Evolutionary conservation across 2,113 vertebrate genomes (phyloP).

Genomic region (Panthera tigris): DNA sequence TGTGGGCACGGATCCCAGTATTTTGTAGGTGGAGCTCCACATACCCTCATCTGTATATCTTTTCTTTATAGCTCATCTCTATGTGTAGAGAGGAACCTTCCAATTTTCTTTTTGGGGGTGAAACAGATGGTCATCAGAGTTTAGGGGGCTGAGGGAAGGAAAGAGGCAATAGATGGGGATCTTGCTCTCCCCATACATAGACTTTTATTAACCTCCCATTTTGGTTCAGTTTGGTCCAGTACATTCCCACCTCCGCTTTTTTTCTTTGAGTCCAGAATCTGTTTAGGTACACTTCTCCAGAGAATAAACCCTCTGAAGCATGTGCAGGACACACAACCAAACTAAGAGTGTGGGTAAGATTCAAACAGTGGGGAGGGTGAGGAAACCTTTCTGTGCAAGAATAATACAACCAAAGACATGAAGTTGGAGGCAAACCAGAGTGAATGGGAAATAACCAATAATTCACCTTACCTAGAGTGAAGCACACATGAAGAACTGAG

Average conservation of each 20-base stretch:
- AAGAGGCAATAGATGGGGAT: background rate
- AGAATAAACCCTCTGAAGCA: background rate
- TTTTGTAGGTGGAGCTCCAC: background rate
- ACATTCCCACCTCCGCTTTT: background rate
- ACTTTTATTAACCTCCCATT: background rate
- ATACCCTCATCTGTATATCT: background rate
- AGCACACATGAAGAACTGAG: background rate
- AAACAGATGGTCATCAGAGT: background rate
- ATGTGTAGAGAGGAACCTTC: background rate
- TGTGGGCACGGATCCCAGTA: background rate
- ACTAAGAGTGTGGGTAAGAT: background rate
- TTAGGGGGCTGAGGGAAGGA: background rate
- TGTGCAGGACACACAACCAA: background rate
- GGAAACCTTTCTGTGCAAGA: conserved; percentile 35
- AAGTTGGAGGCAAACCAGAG: background rate
- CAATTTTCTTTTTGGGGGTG: background rate
- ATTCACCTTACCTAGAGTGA: background rate
- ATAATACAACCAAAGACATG: background rate
- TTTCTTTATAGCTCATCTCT: background rate
- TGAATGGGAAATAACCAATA: background rate
- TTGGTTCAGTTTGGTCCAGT: background rate
- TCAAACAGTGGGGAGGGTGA: background rate
- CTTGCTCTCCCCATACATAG: background rate
- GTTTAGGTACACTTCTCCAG: background rate
- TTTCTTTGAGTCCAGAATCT: background rate